Percentiles rank a stretch among this genome's conserved stretches.
These are phyloP conservation scores for Myocastor coypus DNA, from an alignment of 2,113 vertebrate species.

Conservation along the genomic window DNA sequence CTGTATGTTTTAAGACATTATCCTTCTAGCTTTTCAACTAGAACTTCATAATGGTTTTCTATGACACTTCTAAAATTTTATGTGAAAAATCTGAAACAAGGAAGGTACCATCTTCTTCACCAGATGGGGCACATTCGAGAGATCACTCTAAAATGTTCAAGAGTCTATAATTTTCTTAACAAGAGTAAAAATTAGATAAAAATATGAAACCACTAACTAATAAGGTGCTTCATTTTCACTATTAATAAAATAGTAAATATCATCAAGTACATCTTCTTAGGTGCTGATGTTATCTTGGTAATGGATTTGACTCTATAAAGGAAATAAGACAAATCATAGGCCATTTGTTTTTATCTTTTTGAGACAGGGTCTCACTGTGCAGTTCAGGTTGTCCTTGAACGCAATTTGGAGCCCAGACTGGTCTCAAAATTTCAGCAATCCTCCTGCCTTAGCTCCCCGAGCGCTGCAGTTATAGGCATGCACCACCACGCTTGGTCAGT, in stretches of 20 bases:
- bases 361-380: too few species aligned
- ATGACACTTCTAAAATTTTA: too few species aligned
- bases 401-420: too few species aligned
- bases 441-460: not conserved
- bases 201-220: not conserved
- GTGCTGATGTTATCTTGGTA: not conserved
- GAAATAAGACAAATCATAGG: not conserved
- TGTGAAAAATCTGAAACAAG: not conserved
- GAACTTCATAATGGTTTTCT: too few species aligned
- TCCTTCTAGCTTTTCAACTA: too few species aligned
- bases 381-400: too few species aligned
- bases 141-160: not conserved
- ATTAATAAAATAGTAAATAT: not conserved
- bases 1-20: too few species aligned
- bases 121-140: not conserved
- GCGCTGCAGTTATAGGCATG: not conserved
- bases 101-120: not conserved
- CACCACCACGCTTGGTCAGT: too few species aligned
- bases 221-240: not conserved
- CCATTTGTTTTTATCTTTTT: not conserved
- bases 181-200: not conserved
- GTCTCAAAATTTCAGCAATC: too few species aligned
- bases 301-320: not conserved
- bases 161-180: not conserved
- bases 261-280: not conserved